Base-by-base conservation (phyloP, 1,140 invertebrate genomes). In the Seison nebaliae region DNA sequence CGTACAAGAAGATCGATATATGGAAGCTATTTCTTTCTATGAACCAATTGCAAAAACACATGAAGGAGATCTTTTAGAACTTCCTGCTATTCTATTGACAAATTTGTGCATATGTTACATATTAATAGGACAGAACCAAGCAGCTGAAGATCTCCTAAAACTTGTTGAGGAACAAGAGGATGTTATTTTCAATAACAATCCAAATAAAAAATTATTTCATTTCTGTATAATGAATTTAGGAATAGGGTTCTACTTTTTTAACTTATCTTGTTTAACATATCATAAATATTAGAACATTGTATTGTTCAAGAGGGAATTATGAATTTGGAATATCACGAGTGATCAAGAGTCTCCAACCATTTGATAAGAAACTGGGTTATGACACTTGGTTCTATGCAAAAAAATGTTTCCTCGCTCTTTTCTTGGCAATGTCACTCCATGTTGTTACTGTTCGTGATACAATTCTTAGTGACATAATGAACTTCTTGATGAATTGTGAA, bases 71-170 rank as follows among this genome's bases (percentile, higher is more conserved):
- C 79, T 94, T 47, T 64, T 94, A 50, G 73, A 76, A 48, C 73
- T 94, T 1, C 84, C 79, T 51, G 81, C 88, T 1, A 83, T 94
- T 39, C 80, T 96, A 29, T 64, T 98, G 45, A 88, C 88, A 4
- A 96, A 98, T 62, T 60, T 96, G 7, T 98, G 91, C 59, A 86
- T 96, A 0, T 86, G 81, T 30, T 96, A 96, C 52, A 91, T 98
- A 45, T 88, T 96, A 81, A 93, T 80, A 1, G 78, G 77, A 34
- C 80, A 91, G 60, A 98, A 96, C 57, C 80, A 91, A 57, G 84
- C 93, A 57, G 91, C 88, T 19, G 91, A 98, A 63, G 84, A 93
- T 51, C 63, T 96, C 34, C 94, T 98, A 81, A 68, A 84, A 35
- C 83, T 83, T 63, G 86, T 96, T 45, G 91, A 98, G 54, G 84